Percentiles rank a stretch among this genome's conserved stretches.
Evolutionary conservation across 2,888 invertebrate species (phyloP).

Genomic region (Rhingia rostrata): DNA sequence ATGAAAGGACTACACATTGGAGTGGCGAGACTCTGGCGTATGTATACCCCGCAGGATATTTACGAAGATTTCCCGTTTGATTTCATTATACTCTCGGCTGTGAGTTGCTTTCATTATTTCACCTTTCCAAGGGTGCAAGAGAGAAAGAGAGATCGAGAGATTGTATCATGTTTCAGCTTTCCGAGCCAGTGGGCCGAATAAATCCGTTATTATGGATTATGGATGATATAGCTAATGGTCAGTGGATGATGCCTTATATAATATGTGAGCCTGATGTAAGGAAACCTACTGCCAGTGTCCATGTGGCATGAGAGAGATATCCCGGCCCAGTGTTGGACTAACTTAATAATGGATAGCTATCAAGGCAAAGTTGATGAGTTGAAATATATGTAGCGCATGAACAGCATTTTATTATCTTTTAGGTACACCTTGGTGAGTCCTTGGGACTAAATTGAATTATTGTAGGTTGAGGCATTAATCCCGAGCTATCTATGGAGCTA

Average conservation of each 20-base stretch:
- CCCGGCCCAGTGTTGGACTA: no score
- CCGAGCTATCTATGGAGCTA: no score
- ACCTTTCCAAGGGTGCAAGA: constrained; percentile 34
- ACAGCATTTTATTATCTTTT: not conserved
- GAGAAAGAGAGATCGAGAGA: constrained; percentile 31
- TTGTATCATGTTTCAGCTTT: constrained; percentile 72
- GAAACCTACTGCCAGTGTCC: not conserved
- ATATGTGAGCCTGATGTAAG: constrained; percentile 20
- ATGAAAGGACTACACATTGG: constrained; percentile 47
- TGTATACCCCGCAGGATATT: constrained; percentile 5
- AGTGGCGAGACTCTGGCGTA: not conserved
- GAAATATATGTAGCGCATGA: constrained; percentile 5
- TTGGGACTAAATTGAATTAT: no score
- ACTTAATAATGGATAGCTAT: not conserved
- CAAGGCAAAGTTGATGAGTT: not conserved
- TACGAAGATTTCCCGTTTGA: constrained; percentile 46
- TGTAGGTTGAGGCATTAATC: no score
- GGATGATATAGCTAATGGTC: constrained; percentile 58
- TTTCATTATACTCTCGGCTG: constrained; percentile 54
- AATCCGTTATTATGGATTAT: constrained; percentile 70
- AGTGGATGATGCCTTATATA: constrained; percentile 49
- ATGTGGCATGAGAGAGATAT: not conserved
- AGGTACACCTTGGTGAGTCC: no score
- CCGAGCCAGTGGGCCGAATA: constrained; percentile 64
- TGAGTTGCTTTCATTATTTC: constrained; percentile 63